Evolutionary conservation across 2,113 vertebrate genomes (phyloP).

Genomic region (Syrrhaptes paradoxus): DNA sequence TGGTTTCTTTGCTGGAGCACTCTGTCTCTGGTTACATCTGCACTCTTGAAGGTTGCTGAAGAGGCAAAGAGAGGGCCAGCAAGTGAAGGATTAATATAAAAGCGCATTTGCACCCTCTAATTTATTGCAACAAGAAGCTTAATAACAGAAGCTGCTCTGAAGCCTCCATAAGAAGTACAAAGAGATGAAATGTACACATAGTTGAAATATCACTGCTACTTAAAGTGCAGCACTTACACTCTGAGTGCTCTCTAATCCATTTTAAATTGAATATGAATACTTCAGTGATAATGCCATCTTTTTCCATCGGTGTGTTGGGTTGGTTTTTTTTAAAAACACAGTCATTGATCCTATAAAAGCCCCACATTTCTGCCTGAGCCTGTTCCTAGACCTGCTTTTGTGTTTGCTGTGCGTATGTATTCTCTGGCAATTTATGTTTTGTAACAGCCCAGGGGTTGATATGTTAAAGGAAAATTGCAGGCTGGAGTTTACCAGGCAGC

Average conservation of each 20-base stretch:
- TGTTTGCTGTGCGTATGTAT: neutral
- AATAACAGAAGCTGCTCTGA: neutral
- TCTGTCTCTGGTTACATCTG: neutral
- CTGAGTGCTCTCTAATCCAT: slow-evolving; percentile 27
- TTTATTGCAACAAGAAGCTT: neutral
- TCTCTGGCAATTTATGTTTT: neutral
- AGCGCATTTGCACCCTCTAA: neutral
- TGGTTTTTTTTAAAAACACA: neutral
- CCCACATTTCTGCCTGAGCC: neutral
- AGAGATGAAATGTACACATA: neutral
- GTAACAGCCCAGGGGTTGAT: neutral
- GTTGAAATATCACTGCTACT: slow-evolving; percentile 3
- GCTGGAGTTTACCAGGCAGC: neutral
- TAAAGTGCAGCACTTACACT: slow-evolving; percentile 14
- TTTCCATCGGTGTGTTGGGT: neutral
- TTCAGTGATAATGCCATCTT: neutral
- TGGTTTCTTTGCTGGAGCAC: neutral
- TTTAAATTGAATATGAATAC: slow-evolving; percentile 37
- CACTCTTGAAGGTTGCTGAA: neutral
- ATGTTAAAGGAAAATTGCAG: neutral
- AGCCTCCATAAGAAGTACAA: neutral
- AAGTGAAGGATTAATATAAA: neutral
- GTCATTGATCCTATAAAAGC: neutral
- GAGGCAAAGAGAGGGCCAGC: neutral
- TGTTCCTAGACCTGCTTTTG: fast-evolving